phyloP scores from a whole-genome alignment of 2,113 vertebrate genomes.

The Apteryx owenii region DNA sequence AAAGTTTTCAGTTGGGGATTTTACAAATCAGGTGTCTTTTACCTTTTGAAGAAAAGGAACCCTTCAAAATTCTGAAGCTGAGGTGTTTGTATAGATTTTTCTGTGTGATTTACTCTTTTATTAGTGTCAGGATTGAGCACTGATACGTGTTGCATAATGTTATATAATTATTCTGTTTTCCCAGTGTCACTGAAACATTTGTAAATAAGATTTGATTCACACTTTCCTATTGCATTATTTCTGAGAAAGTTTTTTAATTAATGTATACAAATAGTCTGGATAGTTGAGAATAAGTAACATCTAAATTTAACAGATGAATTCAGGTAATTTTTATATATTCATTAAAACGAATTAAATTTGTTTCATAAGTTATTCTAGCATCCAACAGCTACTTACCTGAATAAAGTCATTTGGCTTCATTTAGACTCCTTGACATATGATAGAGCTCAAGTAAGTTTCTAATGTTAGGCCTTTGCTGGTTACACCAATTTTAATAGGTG shows the following conservation, averaged over 20 bases:
- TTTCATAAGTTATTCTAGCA: background rate
- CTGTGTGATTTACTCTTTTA: background rate
- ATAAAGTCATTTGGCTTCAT: background rate
- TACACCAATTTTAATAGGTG: background rate
- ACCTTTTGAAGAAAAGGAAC: background rate
- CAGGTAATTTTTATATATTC: background rate
- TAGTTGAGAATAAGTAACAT: background rate
- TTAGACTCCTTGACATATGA: background rate
- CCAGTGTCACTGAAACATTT: background rate
- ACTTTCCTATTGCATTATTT: background rate
- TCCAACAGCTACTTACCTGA: background rate
- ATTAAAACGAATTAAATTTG: background rate
- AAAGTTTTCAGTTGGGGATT: background rate
- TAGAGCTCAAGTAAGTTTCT: background rate
- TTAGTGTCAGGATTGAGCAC: background rate
- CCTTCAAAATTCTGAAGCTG: background rate
- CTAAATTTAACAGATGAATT: background rate
- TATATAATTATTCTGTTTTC: background rate
- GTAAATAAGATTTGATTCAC: slow-evolving; percentile 15
- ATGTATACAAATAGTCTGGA: background rate
- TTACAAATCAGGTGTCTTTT: background rate
- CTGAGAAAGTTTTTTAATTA: background rate
- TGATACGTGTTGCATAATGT: background rate
- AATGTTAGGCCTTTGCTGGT: background rate
- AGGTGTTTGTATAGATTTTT: background rate